Evolutionary conservation across 2,797 vertebrate species (phyloP), one percentile per base, ranked within the genome.

Genomic region (Brachyrhaphis roseni): DNA sequence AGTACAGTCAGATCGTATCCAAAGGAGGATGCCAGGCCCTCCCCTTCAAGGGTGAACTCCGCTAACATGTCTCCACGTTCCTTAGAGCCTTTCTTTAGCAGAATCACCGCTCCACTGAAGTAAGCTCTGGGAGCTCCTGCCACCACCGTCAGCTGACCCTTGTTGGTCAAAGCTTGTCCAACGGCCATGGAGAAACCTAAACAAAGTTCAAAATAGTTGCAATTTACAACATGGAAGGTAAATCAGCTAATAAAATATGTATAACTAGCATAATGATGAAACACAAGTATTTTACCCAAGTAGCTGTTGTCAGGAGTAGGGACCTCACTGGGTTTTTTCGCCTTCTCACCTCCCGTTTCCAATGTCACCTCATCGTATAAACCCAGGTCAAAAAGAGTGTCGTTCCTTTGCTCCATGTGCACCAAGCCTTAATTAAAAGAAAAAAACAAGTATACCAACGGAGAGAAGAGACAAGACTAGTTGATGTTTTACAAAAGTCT

Each of bases 161-260:
- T 94, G 66, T 95, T 95, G 43, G 94, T 93, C 77, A 99, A 96
- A 74, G 91, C 90, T 84, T 92, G 96, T 45, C 98, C 97, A 0
- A 97, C 97, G 91, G 98, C 98, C 94, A 99, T 84, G 88, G 98
- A 98, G 90, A 99, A 99, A 62, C 98, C 98, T 99, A 77, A 45
- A 78, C 46, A 89, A 73, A 86, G 12, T 64, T 31, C 73, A n/a
- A 77, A 12, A 11, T 68, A 53, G 68, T 36, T 64, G 34, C 0
- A 1, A 41, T 72, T 64, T 12, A 13, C 74, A 36, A 62, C 15
- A 20, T 34, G 72, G 47, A 45, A 78, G 28, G 62, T 59, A 7
- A 5, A 26, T 39, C 20, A 31, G 15, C 20, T 68, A 23, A 28
- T 62, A 31, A 74, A 55, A 18, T 49, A 18, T 15, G 0, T 46